These are phyloP conservation scores for Bostrychus sinensis DNA, from an alignment of 2,113 vertebrate genomes.

Conservation along the genomic window DNA sequence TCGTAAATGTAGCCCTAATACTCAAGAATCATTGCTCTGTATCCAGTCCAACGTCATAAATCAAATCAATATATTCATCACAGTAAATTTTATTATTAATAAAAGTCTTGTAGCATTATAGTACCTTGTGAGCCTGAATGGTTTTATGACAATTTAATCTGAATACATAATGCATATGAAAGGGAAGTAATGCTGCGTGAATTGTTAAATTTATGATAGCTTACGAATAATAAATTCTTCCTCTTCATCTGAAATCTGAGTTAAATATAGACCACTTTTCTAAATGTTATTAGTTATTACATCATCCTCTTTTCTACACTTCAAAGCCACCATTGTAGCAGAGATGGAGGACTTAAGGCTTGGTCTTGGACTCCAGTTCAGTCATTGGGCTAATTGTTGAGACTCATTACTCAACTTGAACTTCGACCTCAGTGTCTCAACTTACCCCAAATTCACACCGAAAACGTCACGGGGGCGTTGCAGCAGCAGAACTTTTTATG, in stretches of 20 bases:
- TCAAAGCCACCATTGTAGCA: background rate
- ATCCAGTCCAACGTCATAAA: background rate
- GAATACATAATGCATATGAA: slow-evolving; percentile 8
- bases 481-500: too few relatives aligned
- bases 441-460: too few relatives aligned
- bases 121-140: slow-evolving; percentile 1
- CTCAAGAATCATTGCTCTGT: background rate
- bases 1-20: background rate
- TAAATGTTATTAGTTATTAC: background rate
- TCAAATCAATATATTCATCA: background rate
- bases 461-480: too few relatives aligned
- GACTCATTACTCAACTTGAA: background rate
- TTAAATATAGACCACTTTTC: background rate
- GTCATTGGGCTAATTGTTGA: too few relatives aligned
- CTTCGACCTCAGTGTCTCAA: too few relatives aligned
- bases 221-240: slow-evolving; percentile 2
- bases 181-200: background rate
- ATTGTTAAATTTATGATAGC: slow-evolving; percentile 10
- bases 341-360: background rate
- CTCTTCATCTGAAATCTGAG: background rate
- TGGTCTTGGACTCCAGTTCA: background rate
- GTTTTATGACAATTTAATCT: slow-evolving; percentile 6
- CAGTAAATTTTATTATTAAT: slow-evolving; percentile 2
- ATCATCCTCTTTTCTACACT: background rate
- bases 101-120: slow-evolving; percentile 5